Evolutionary conservation across 2,797 vertebrate genomes (phyloP), one percentile per base, ranked within the genome.

Genomic region (Clarias platycephalus): DNA sequence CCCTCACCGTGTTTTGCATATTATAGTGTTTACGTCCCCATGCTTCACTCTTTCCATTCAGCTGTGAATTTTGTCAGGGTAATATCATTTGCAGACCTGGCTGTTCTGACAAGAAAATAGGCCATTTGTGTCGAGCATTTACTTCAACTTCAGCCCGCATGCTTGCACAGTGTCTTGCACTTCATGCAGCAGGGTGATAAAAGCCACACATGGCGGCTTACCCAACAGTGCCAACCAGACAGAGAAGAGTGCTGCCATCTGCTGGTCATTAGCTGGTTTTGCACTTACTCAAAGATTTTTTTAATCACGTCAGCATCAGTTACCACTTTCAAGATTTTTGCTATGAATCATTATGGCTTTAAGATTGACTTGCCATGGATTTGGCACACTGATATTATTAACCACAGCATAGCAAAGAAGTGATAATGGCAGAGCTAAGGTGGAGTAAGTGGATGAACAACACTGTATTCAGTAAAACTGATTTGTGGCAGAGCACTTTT

Each of bases 251-350:
- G 89, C 88, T 85, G 91, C 89, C 90, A 89, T 91, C 89, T 90
- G 89, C 91, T 93, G 92, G 89, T 88, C 89, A 80, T 88, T 80
- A 87, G 86, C 87, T 49, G 85, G 86, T 88, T 90, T 91, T 31
- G 57, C 84, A 88, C 86, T 87, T 89, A 90, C 91, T 89, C 91
- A 91, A 34, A 53, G 74, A 1, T 2, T 74, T 79, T 91, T 90
- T 91, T 87, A 93, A 93, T 90, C 83, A 88, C 92, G 90, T 86
- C 81, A 87, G 92, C 92, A 93, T 93, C 22, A 22, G 44, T 49
- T 49, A 49, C 93, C 93, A 92, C 93, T 91, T 92, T 91, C 92
- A 91, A 53, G 49, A 3, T 53, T 53, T 53, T 13, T 53, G 49
- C 12, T 53, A 53, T 53, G 49, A 53, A 13, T 53, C 49, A 53